Conservation (phyloP, 2,888 invertebrate species). For the Scaptomyza tumidula region DNA sequence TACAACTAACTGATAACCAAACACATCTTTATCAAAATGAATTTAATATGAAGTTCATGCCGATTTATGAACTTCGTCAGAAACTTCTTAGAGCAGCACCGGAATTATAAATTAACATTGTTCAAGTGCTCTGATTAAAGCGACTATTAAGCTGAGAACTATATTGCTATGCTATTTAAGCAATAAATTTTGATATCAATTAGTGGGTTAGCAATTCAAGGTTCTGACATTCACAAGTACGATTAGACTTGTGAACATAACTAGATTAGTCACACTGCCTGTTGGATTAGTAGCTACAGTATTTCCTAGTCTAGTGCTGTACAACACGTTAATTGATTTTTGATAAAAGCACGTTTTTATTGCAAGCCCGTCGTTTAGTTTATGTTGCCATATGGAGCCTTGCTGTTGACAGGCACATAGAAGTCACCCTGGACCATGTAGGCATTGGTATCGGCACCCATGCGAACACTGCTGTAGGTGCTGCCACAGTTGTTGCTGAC, state of each 20-base stretch:
- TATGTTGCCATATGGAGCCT: slow-evolving; percentile 78
- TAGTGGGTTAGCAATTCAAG: slow-evolving; percentile 23
- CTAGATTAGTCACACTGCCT: slow-evolving; percentile 9
- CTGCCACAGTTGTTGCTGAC: slow-evolving; percentile 66
- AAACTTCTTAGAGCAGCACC: background rate
- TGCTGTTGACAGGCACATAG: slow-evolving; percentile 80
- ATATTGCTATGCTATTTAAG: background rate
- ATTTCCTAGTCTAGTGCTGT: background rate
- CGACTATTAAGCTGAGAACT: slow-evolving; percentile 14
- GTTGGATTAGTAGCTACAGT: background rate
- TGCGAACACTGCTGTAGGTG: slow-evolving; percentile 67
- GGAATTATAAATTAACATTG: background rate
- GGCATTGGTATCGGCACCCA: slow-evolving; percentile 79
- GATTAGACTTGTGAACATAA: slow-evolving; percentile 6
- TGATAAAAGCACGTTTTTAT: slow-evolving; percentile 25
- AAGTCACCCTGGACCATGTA: slow-evolving; percentile 79
- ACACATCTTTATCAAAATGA: slow-evolving; percentile 19
- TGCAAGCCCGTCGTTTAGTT: slow-evolving; percentile 44
- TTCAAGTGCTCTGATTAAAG: slow-evolving; percentile 15
- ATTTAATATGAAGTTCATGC: background rate
- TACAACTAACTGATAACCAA: slow-evolving; percentile 14
- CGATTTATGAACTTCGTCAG: slow-evolving; percentile 36
- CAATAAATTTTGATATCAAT: background rate
- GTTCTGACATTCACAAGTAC: slow-evolving; percentile 25
- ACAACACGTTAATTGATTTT: background rate